These are phyloP conservation scores for Natator depressus DNA, from an alignment of 2,113 vertebrate species.

Conservation along the genomic window DNA sequence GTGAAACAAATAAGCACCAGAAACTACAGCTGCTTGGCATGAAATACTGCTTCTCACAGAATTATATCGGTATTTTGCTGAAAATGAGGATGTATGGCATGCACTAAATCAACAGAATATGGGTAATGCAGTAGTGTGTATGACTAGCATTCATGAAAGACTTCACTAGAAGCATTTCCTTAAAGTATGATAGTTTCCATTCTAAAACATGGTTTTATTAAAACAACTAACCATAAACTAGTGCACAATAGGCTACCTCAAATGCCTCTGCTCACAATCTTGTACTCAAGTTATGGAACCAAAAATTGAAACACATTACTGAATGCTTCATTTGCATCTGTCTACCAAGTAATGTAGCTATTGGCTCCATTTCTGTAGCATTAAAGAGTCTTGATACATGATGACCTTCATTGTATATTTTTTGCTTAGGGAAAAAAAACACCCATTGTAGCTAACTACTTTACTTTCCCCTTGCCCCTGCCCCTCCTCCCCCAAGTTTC, in stretches of 20 bases:
- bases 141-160: background rate
- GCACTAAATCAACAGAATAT: fast-evolving
- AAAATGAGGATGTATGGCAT: background rate
- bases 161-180: slow-evolving; percentile 6
- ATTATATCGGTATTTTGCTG: background rate
- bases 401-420: background rate
- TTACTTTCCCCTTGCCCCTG: no score
- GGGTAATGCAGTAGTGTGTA: background rate
- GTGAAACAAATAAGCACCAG: background rate
- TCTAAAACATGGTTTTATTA: background rate
- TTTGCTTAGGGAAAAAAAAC: background rate
- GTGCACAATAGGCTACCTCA: background rate
- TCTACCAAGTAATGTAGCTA: background rate
- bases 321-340: background rate
- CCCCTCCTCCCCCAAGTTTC: background rate
- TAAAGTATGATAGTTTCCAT: fast-evolving
- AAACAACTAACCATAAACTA: background rate
- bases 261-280: background rate
- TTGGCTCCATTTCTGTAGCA: background rate
- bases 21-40: background rate
- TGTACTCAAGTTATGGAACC: background rate
- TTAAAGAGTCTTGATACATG: background rate
- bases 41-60: background rate
- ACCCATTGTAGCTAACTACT: background rate
- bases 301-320: background rate